Evolutionary conservation across 2,888 invertebrate species (phyloP).

Genomic region (Ornithoptera priamus): DNA sequence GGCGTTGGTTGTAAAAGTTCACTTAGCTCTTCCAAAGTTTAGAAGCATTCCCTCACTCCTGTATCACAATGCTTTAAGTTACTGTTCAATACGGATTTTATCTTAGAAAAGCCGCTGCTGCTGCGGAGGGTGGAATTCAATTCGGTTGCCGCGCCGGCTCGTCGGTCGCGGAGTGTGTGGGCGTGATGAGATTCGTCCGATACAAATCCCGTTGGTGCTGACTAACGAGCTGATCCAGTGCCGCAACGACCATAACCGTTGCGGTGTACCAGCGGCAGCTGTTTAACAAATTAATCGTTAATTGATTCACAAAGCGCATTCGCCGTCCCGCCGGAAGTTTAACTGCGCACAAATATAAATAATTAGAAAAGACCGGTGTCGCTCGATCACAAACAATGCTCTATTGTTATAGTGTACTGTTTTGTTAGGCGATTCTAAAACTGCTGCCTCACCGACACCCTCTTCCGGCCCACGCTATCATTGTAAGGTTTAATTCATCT

Average conservation of each 20-base stretch:
- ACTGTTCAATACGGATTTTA: slow-evolving; percentile 26
- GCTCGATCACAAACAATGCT: slow-evolving; percentile 67
- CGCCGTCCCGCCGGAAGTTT: slow-evolving; percentile 54
- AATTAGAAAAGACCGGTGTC: slow-evolving; percentile 54
- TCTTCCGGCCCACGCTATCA: slow-evolving; percentile 62
- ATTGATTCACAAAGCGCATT: slow-evolving; percentile 37
- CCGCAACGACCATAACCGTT: slow-evolving; percentile 35
- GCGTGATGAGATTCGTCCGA: slow-evolving; percentile 32
- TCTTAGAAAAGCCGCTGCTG: slow-evolving; percentile 21
- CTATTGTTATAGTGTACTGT: slow-evolving; percentile 70
- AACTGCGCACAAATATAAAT: slow-evolving; percentile 46
- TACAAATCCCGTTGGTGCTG: slow-evolving; percentile 22
- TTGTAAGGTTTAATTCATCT: not conserved
- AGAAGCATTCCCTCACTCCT: slow-evolving; percentile 30
- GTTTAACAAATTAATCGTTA: slow-evolving; percentile 34
- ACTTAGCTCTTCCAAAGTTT: not conserved
- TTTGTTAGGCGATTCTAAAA: slow-evolving; percentile 62
- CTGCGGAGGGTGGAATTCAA: slow-evolving; percentile 32
- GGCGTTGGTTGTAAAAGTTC: not conserved
- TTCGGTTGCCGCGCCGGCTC: slow-evolving; percentile 31
- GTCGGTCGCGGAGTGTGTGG: slow-evolving; percentile 32
- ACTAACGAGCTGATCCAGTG: slow-evolving; percentile 31
- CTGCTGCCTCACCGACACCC: slow-evolving; percentile 61
- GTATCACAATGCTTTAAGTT: slow-evolving; percentile 20
- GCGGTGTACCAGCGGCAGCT: slow-evolving; percentile 37